Conservation (phyloP, 2,888 invertebrate genomes). For the Drosophila eohydei region DNA sequence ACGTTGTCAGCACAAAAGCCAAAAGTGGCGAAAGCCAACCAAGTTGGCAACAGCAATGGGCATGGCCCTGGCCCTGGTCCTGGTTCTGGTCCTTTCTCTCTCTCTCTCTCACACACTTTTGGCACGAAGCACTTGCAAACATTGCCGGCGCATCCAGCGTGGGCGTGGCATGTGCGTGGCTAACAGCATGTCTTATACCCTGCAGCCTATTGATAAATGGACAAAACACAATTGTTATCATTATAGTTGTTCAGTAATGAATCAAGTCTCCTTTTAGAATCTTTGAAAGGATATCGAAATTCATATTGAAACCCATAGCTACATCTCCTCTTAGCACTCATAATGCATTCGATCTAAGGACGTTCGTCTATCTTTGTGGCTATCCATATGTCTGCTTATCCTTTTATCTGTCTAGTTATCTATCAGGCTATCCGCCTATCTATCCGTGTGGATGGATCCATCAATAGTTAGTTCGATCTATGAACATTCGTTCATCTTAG, state of each 20-base stretch:
- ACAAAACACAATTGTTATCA: not conserved
- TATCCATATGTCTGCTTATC: no score
- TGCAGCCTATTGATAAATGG: not conserved
- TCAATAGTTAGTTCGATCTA: not conserved
- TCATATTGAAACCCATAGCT: not conserved
- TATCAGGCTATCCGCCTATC: not conserved
- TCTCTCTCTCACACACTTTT: not conserved
- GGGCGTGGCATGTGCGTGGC: slow-evolving; percentile 43
- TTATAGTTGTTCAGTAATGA: no score
- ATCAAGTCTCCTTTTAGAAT: not conserved
- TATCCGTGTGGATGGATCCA: not conserved
- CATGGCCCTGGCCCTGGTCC: slow-evolving; percentile 6
- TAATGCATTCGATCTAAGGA: not conserved
- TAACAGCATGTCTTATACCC: slow-evolving; percentile 26
- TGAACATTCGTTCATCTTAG: no score
- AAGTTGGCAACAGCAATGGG: slow-evolving; percentile 4
- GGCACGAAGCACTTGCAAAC: slow-evolving; percentile 42
- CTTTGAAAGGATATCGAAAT: not conserved
- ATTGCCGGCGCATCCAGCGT: slow-evolving; percentile 42
- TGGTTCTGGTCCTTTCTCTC: not conserved
- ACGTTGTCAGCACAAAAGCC: slow-evolving; percentile 73
- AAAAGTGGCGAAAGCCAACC: slow-evolving; percentile 48
- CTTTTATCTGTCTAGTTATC: not conserved
- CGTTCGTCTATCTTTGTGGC: no score
- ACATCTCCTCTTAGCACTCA: not conserved